Conservation (phyloP, 2,113 vertebrate genomes). For the Nibea albiflora region DNA sequence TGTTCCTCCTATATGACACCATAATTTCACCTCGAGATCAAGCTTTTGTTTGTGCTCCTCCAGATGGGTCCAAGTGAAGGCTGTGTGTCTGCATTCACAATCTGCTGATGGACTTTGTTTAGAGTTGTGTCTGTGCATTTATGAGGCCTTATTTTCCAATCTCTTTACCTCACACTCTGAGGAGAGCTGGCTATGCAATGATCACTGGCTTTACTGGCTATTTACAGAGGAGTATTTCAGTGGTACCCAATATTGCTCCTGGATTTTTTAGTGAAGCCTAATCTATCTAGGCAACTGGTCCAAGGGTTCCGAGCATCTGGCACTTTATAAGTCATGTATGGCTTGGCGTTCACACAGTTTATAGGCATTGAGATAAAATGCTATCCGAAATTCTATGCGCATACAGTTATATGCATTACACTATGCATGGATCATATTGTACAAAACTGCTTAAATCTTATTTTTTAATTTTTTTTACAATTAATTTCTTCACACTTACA, state of each 20-base stretch:
- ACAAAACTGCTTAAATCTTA: too few species aligned
- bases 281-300: background rate
- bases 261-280: background rate
- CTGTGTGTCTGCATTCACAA: slow-evolving; percentile 18
- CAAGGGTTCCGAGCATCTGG: background rate
- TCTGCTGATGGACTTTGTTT: background rate
- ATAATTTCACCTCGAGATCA: background rate
- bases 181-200: slow-evolving; percentile 3
- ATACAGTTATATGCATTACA: too few species aligned
- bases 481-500: too few species aligned
- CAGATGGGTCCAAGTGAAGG: slow-evolving; percentile 31
- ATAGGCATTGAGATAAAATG: background rate
- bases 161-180: background rate
- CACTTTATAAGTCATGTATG: background rate
- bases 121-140: slow-evolving; percentile 50
- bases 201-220: slow-evolving; percentile 22
- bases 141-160: slow-evolving; percentile 45
- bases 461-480: too few species aligned
- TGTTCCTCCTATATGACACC: background rate
- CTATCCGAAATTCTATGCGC: background rate
- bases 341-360: background rate
- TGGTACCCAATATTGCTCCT: background rate
- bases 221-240: slow-evolving; percentile 3
- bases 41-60: background rate
- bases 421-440: too few species aligned